Evolutionary conservation across 1,140 invertebrate genomes (phyloP), one percentile per base, ranked within the genome.

Genomic region (Zaprionus taronus): DNA sequence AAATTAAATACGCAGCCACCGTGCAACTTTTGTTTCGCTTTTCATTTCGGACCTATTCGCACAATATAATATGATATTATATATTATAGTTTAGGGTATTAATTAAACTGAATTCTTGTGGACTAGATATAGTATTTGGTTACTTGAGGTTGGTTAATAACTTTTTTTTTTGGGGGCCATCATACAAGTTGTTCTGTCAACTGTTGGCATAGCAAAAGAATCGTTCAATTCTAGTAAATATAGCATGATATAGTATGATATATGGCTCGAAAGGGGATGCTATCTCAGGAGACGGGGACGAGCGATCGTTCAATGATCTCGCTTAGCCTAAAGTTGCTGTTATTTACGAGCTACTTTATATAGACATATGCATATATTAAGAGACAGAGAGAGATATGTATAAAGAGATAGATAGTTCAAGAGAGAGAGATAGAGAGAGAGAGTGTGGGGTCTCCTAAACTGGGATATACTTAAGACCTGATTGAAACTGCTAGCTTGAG

Each of bases 151-250:
- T 34, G 73, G 81, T 89, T 87, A 89, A 89, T 89, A 89, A 89
- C 84, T 84, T 77, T 72, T 17, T 64, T 72, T 64, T 72, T 74
- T 44, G 41, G 56, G 56, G 72, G 77, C 72, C 49, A 80, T 76
- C 64, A 72, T 79, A 73, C 65, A 69, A 72, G 85, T 90, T 90
- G 85, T 90, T 90, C 85, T 90, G 85, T 90, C 86, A 90, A 90
- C 85, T 80, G 79, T 89, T 81, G 72, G 72, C 83, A 85, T 85
- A 85, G 82, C 81, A 77, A 61, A 55, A 71, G 53, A 69, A 70
- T 81, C 73, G 69, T 83, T 84, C 73, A 72, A 73, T 53, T 77
- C 79, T 75, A 77, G 69, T 86, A 81, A n/a, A n/a, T 82, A 78
- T 67, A 77, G 63, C 70, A 77, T 66, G 70, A 47, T 36, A 66